A percentile compares a stretch with the other conserved stretches of the same genome.
Conservation (phyloP, 2,888 invertebrate genomes). For the Aricia artaxerxes region DNA sequence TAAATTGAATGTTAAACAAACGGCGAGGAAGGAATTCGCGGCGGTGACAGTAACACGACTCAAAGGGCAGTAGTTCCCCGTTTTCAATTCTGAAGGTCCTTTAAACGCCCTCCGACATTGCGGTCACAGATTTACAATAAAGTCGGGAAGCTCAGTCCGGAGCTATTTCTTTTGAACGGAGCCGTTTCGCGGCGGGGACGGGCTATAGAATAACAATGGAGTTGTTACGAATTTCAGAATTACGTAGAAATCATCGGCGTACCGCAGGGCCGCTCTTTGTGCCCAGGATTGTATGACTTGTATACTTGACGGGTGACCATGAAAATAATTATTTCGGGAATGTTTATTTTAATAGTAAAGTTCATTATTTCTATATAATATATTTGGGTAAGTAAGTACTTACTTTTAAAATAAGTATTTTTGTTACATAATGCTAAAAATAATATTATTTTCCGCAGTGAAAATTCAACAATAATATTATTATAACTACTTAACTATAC, state of each 20-base stretch:
- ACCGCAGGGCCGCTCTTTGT: constrained; percentile 44
- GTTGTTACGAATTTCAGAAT: constrained; percentile 43
- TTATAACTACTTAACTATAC: too few species aligned
- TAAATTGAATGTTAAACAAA: constrained; percentile 24
- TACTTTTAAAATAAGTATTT: too few species aligned
- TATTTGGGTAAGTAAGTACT: too few species aligned
- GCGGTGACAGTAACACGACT: constrained; percentile 36
- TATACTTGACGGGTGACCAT: constrained; percentile 9
- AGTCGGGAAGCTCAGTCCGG: constrained; percentile 59
- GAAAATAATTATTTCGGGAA: not conserved
- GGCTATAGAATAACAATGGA: constrained; percentile 49
- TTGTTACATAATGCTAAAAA: too few species aligned
- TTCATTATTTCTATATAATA: not conserved
- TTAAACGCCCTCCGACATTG: constrained; percentile 49
- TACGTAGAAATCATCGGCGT: constrained; percentile 46
- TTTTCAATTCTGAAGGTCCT: constrained; percentile 40
- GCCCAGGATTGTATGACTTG: constrained; percentile 37
- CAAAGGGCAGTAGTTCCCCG: constrained; percentile 37
- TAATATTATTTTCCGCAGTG: not conserved
- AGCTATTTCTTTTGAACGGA: constrained; percentile 57
- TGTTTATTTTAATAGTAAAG: not conserved
- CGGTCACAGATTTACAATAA: constrained; percentile 66
- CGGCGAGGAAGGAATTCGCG: constrained; percentile 29
- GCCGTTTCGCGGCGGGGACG: constrained; percentile 37
- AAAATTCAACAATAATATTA: not conserved